Evolutionary conservation across 2,113 vertebrate genomes (phyloP), one percentile per base, ranked within the genome.

Genomic region (Casuarius casuarius): DNA sequence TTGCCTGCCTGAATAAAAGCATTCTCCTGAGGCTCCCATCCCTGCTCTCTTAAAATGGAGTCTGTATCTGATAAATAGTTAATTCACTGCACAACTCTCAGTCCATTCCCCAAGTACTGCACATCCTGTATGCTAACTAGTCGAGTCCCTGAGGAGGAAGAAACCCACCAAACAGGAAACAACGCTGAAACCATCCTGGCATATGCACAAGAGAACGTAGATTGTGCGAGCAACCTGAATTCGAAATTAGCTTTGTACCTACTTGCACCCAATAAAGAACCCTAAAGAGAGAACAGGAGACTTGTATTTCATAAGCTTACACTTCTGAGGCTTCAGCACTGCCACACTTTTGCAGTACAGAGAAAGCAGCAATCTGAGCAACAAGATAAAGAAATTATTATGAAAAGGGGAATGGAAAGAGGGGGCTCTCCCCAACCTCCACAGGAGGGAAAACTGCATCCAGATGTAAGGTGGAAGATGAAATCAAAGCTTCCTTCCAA

Each of bases 191-290:
- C 22, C 40, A 16, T 17, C 78, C 77, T 49, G 38, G 61, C 6
- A 0, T 6, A 5, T 0, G 31, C 63, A 84, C 1, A 2, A 9
- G 25, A 78, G 68, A 48, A 38, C 1, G 4, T 16, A 77, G 25
- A 38, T 23, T 59, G 38, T 54, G 72, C 0, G 5, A 77, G 56
- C 46, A 88, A 74, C 26, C 21, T 6, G 63, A 38, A 74, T 86
- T 71, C 18, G 59, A 38, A 8, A n/a, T 4, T 16, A 73, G n/a
- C 48, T 94, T 59, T 56, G 87, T 16, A 84, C 46, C 67, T 44
- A 56, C 73, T 33, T 66, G 56, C 59, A 74, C 35, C 63, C 56
- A 59, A 33, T 59, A 59, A 59, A 59, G 17, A 59, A 9, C 56
- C 19, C 40, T 5, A 3, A 7, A 8, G 42, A 44, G 49, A 44